phyloP scores from a whole-genome alignment of 2,797 vertebrate genomes.

The Carduelis carduelis region DNA sequence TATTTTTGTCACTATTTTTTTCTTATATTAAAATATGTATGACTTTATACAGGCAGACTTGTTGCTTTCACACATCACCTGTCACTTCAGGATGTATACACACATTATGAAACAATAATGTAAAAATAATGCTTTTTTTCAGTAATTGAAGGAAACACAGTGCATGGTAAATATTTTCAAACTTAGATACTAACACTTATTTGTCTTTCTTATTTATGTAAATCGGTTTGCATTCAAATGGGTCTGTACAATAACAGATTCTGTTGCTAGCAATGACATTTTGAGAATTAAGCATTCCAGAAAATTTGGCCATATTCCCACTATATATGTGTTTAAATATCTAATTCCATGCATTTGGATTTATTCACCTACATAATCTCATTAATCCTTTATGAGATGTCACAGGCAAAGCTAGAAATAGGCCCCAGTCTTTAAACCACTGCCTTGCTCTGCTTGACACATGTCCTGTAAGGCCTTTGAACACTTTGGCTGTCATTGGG shows the following conservation, averaged over 20 bases:
- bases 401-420: neutral
- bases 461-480: neutral
- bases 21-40: neutral
- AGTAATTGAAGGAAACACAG: neutral
- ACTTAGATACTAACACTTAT: neutral
- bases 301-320: neutral
- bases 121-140: neutral
- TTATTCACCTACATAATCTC: neutral
- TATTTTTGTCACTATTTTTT: neutral
- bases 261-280: neutral
- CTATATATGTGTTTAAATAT: neutral
- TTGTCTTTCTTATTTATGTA: neutral
- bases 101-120: neutral
- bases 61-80: constrained; percentile 12
- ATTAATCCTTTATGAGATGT: neutral
- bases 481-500: neutral
- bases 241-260: neutral
- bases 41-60: neutral
- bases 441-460: neutral
- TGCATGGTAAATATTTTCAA: neutral
- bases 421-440: neutral
- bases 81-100: neutral
- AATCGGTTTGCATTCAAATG: neutral
- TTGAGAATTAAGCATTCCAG: neutral
- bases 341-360: neutral